These are phyloP conservation scores for Zophobas morio DNA, from an alignment of 1,140 invertebrate genomes.

Conservation along the genomic window DNA sequence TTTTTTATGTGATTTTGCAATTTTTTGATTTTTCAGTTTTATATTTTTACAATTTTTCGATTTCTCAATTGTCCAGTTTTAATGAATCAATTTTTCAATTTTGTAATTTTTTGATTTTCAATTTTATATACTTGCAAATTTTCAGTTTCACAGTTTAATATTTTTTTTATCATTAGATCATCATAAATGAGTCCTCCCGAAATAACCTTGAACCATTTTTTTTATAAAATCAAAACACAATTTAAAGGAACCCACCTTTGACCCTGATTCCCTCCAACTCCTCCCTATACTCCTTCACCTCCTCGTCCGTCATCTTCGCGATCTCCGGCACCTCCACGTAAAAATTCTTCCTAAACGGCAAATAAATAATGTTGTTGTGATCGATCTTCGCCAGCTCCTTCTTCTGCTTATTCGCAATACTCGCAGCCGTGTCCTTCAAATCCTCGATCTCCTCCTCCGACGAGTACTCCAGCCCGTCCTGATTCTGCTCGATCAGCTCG, in stretches of 20 bases:
- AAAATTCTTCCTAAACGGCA: constrained; percentile 94
- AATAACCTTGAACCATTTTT: too few relatives aligned
- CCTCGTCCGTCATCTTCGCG: constrained; percentile 90
- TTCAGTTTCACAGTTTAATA: too few relatives aligned
- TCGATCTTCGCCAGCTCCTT: constrained; percentile 93
- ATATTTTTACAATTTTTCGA: too few relatives aligned
- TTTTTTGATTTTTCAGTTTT: too few relatives aligned
- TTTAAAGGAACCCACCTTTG: constrained; percentile 75
- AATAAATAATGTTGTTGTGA: constrained; percentile 87
- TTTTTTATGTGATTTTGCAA: too few relatives aligned
- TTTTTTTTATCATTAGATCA: too few relatives aligned
- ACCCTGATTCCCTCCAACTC: constrained; percentile 90
- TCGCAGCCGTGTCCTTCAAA: constrained; percentile 91
- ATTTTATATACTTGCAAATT: too few relatives aligned
- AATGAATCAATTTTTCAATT: too few relatives aligned
- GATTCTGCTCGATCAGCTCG: constrained; percentile 97
- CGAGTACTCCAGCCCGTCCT: constrained; percentile 97
- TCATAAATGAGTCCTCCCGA: too few relatives aligned
- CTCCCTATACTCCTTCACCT: constrained; percentile 88
- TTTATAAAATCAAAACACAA: too few relatives aligned
- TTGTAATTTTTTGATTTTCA: too few relatives aligned
- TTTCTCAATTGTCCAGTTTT: too few relatives aligned
- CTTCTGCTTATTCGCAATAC: constrained; percentile 89
- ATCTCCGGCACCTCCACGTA: constrained; percentile 92
- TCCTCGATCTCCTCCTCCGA: constrained; percentile 97